Conservation (phyloP, 2,888 invertebrate genomes). For the Crioceris asparagi region DNA sequence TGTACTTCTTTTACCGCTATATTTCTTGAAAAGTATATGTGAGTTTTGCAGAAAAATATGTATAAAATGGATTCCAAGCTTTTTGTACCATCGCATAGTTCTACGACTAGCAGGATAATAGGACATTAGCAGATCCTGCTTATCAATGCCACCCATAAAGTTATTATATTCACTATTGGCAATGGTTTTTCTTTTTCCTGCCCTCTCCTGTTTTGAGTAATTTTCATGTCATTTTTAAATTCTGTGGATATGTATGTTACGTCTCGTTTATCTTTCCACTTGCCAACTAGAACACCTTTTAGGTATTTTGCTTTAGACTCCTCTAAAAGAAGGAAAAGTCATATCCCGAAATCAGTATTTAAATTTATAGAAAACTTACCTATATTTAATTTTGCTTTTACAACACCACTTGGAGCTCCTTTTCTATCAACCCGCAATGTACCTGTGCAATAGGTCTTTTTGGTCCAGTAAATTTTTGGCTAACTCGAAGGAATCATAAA, state of each 20-base stretch:
- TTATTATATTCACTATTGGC: conserved; percentile 6
- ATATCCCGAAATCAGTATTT: not conserved
- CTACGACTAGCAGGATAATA: conserved; percentile 1
- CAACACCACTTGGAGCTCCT: not conserved
- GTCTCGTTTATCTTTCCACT: conserved; percentile 6
- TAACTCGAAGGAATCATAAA: conserved; percentile 2
- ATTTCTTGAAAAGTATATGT: not conserved
- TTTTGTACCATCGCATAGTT: conserved; percentile 3
- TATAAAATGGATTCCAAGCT: conserved; percentile 1
- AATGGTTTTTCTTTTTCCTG: conserved; percentile 7
- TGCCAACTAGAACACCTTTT: conserved; percentile 6
- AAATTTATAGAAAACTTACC: not conserved
- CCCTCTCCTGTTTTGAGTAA: conserved; percentile 4
- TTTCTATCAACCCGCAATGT: conserved; percentile 2
- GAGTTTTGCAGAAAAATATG: conserved; percentile 2
- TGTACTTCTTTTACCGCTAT: not conserved
- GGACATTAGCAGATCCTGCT: conserved; percentile 5
- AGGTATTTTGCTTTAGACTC: conserved; percentile 4
- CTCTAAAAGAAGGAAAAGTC: not conserved
- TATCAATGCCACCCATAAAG: conserved; percentile 6
- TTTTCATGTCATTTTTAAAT: conserved; percentile 4
- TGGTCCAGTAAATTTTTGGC: conserved; percentile 5
- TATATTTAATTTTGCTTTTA: not conserved
- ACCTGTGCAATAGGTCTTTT: conserved; percentile 1
- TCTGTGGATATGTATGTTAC: conserved; percentile 6